phyloP scores from a whole-genome alignment of 2,888 invertebrate species.

The Anodontia alba region DNA sequence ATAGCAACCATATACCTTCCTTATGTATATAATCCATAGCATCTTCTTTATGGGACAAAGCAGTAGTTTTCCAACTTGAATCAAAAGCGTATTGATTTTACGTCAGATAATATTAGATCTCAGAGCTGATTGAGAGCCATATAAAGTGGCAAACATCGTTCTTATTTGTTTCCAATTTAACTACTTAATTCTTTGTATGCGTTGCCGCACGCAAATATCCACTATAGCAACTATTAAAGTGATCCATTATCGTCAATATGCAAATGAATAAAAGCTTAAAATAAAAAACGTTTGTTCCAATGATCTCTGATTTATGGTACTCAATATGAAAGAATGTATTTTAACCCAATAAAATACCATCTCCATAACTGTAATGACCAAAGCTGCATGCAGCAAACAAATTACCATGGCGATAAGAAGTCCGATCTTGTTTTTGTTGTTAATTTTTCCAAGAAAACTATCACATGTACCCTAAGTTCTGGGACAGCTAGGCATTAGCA shows the following conservation, averaged over 20 bases:
- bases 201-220: conserved; percentile 46
- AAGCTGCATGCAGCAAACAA: too few relatives aligned
- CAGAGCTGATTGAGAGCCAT: conserved; percentile 56
- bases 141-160: conserved; percentile 62
- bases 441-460: too few relatives aligned
- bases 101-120: conserved; percentile 61
- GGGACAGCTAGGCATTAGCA: too few relatives aligned
- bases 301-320: background rate
- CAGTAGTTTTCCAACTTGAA: conserved; percentile 45
- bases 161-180: conserved; percentile 52
- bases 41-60: conserved; percentile 36
- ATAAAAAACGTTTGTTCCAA: conserved; percentile 1
- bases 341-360: background rate
- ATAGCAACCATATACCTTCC: background rate
- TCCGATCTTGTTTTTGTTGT: too few relatives aligned
- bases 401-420: too few relatives aligned
- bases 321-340: background rate
- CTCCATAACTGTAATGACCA: too few relatives aligned
- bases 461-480: too few relatives aligned
- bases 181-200: conserved; percentile 31
- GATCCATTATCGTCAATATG: conserved; percentile 23
- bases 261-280: conserved; percentile 16
- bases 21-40: conserved; percentile 39
- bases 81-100: conserved; percentile 58
- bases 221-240: conserved; percentile 12